These are phyloP conservation scores for Dysdera silvatica DNA, from an alignment of 1,140 invertebrate genomes.

Conservation along the genomic window DNA sequence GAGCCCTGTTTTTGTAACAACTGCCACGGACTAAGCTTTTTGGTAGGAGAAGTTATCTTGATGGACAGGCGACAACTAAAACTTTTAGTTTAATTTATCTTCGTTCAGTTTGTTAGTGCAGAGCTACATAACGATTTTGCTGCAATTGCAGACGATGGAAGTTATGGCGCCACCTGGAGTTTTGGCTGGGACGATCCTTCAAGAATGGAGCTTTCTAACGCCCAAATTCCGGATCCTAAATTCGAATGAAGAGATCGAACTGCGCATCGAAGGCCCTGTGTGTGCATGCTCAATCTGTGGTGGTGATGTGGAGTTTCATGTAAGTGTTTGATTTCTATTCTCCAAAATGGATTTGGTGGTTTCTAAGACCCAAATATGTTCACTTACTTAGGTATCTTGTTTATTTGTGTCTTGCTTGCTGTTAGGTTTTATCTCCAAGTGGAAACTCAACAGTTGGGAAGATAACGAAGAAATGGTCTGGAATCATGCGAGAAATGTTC, in stretches of 20 bases:
- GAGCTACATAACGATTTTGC: neutral
- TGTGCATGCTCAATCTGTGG: conserved; percentile 71
- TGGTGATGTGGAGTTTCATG: conserved; percentile 65
- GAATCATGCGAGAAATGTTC: conserved; percentile 58
- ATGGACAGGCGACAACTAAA: no score
- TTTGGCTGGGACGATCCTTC: conserved; percentile 65
- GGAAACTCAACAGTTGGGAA: conserved; percentile 52
- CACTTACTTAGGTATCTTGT: neutral
- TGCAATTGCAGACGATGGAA: conserved; percentile 52
- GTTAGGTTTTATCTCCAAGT: conserved; percentile 12
- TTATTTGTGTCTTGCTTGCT: conserved; percentile 49
- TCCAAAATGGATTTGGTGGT: neutral
- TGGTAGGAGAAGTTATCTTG: no score
- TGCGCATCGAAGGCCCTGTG: conserved; percentile 74
- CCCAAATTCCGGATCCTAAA: conserved; percentile 74
- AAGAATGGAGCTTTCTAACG: conserved; percentile 73
- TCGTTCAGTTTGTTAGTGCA: no score
- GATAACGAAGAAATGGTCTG: conserved; percentile 69
- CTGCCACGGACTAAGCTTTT: no score
- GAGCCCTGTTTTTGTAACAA: no score
- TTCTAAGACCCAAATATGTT: neutral
- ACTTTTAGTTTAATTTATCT: no score
- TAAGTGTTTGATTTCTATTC: conserved; percentile 33
- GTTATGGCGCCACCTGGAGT: conserved; percentile 55
- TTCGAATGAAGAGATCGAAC: conserved; percentile 61